Base-by-base conservation (phyloP, 1,140 invertebrate species). In the Coelopa frigida region DNA sequence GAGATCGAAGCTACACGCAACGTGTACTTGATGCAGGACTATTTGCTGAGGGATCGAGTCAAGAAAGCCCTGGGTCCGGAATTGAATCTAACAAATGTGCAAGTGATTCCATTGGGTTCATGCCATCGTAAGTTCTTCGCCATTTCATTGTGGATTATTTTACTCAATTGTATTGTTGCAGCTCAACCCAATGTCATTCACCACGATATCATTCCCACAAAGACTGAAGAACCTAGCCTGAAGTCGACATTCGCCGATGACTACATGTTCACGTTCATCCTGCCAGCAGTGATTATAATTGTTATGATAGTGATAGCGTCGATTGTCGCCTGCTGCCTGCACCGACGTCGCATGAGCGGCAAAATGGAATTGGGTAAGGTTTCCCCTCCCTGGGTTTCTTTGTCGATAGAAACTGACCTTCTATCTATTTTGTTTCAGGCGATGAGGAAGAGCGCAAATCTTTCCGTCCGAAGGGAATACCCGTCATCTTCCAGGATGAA, bases 401-500 rank as follows among this genome's bases (percentile, higher is more conserved):
- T n/a, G n/a, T n/a, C n/a, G n/a, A 11, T 36, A 27, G 10, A 8
- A 18, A 26, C 24, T 37, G 15, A 2, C 14, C 22, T 40, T 12
- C 24, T 7, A 6, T 29, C 21, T 10, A 23, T 36, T 49, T 18
- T 42, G 14, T 44, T 48, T 35, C n/a, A 68, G 78, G 79, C 15
- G 78, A 87, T 53, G 85, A 88, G 52, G 85, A 89, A 56, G 85
- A 86, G 55, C 75, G 84, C 36, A 82, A 83, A 69, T 84, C 77
- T 41, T 94, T 92, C 71, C 78, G 89, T 7, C 89, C 83, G 52
- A 94, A 92, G 71, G 89, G 89, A 35, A 88, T 94, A 55, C 93
- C 93, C 1, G 88, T 95, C 5, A 96, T 96, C 53, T 94, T 96
- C 70, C 85, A 85, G 67, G 91, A 97, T 70, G 93, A 97, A 66